Percentiles rank a stretch among this genome's conserved stretches.
phyloP scores from a whole-genome alignment of 2,888 invertebrate species.

The Coelopa pilipes region DNA sequence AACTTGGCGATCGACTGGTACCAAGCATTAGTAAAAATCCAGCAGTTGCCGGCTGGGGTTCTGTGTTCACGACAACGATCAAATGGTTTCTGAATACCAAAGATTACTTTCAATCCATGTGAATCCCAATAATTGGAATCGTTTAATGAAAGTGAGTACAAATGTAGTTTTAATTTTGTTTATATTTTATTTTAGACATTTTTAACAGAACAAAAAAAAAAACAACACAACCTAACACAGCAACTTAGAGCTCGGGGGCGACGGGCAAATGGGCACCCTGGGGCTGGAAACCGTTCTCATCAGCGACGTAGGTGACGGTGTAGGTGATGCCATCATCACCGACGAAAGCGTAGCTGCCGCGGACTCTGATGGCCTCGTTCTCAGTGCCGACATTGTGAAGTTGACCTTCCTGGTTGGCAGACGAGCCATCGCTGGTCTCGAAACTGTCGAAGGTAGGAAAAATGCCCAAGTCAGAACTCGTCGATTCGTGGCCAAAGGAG shows the following conservation, averaged over 20 bases:
- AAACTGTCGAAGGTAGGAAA: conserved; percentile 21
- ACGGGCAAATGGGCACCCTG: conserved; percentile 68
- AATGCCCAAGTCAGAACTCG: conserved; percentile 48
- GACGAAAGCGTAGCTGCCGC: conserved; percentile 69
- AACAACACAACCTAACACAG: background rate
- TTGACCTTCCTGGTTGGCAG: conserved; percentile 69
- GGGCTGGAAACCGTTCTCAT: conserved; percentile 67
- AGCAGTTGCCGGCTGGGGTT: too few relatives aligned
- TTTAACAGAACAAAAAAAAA: background rate
- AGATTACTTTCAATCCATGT: too few relatives aligned
- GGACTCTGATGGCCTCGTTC: conserved; percentile 69
- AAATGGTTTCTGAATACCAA: too few relatives aligned
- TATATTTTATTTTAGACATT: too few relatives aligned
- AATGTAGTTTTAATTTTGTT: too few relatives aligned
- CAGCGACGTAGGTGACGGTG: conserved; percentile 68
- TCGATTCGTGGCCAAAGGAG: too few relatives aligned
- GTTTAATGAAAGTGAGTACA: too few relatives aligned
- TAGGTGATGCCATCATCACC: conserved; percentile 72
- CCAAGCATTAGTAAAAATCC: too few relatives aligned
- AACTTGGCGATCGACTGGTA: too few relatives aligned
- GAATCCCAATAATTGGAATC: too few relatives aligned
- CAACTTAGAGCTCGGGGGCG: conserved; percentile 44
- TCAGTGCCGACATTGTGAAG: conserved; percentile 70
- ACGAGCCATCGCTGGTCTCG: conserved; percentile 69
- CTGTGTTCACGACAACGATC: too few relatives aligned